These are phyloP conservation scores for Prochilodus magdalenae DNA, from an alignment of 2,113 vertebrate genomes.

Conservation along the genomic window DNA sequence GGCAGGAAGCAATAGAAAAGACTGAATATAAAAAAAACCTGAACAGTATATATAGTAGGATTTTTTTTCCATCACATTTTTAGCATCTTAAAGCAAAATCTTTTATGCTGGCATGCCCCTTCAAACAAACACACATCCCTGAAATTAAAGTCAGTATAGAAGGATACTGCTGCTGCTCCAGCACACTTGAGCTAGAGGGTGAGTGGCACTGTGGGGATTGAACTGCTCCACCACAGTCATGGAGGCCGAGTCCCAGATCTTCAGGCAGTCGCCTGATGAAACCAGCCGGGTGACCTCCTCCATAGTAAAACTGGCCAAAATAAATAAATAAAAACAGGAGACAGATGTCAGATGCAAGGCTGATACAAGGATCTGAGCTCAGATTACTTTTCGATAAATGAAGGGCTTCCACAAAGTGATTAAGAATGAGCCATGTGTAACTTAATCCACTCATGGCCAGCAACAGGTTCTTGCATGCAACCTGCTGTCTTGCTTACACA, in stretches of 20 bases:
- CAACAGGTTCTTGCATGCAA: no score
- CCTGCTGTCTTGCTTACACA: no score
- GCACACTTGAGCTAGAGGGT: conserved; percentile 86
- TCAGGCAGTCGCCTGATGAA: conserved; percentile 92
- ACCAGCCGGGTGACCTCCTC: conserved; percentile 89
- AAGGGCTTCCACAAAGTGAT: not conserved
- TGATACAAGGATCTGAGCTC: not conserved
- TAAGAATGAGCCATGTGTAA: not conserved
- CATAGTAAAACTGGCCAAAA: conserved; percentile 80
- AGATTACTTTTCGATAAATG: not conserved
- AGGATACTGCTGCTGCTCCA: conserved; percentile 99
- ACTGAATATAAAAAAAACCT: no score
- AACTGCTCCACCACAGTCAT: conserved; percentile 91
- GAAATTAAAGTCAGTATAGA: conserved; percentile 25
- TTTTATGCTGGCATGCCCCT: not conserved
- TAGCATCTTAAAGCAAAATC: no score
- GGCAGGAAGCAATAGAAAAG: no score
- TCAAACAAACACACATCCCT: not conserved
- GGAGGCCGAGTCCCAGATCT: conserved; percentile 91
- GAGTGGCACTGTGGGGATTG: conserved; percentile 83
- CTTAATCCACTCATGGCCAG: no score
- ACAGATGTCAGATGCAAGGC: conserved; percentile 37
- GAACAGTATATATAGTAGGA: no score
- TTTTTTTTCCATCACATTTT: no score
- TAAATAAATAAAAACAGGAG: not conserved